Evolutionary conservation across 2,888 invertebrate genomes (phyloP).

Genomic region (Chrysomela aeneicollis): DNA sequence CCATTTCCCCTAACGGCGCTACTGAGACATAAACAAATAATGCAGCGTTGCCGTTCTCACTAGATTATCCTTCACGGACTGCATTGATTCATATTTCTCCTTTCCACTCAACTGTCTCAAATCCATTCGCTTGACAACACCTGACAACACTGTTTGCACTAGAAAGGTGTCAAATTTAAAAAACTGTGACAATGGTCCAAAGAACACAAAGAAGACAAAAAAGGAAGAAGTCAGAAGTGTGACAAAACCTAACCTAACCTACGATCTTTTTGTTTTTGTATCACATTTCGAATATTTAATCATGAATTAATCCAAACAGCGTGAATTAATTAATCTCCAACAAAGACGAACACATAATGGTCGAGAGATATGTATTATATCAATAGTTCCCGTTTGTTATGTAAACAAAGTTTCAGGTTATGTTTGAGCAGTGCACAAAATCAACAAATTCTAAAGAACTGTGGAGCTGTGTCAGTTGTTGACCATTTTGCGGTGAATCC

Average conservation of each 20-base stretch:
- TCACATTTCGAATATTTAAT: too few relatives aligned
- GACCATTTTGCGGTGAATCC: not conserved
- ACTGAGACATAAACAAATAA: slow-evolving; percentile 10
- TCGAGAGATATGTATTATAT: not conserved
- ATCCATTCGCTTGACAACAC: too few relatives aligned
- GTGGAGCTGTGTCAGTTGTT: not conserved
- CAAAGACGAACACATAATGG: not conserved
- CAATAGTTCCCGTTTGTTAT: slow-evolving; percentile 11
- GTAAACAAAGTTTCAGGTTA: slow-evolving; percentile 25
- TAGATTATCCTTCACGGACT: not conserved
- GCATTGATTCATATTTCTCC: too few relatives aligned
- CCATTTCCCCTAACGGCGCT: slow-evolving; percentile 2
- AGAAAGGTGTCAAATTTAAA: too few relatives aligned
- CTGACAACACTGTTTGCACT: not conserved
- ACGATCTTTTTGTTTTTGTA: too few relatives aligned
- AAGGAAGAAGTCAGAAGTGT: too few relatives aligned
- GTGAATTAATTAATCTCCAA: not conserved
- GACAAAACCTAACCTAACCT: too few relatives aligned
- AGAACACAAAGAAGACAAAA: too few relatives aligned
- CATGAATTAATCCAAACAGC: too few relatives aligned
- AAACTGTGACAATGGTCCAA: not conserved
- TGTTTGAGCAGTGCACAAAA: not conserved
- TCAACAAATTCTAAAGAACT: not conserved
- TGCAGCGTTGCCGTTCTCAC: not conserved
- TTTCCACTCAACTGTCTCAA: too few relatives aligned